These are phyloP conservation scores for Torymus tubicola DNA, from an alignment of 2,888 invertebrate genomes.

Conservation along the genomic window DNA sequence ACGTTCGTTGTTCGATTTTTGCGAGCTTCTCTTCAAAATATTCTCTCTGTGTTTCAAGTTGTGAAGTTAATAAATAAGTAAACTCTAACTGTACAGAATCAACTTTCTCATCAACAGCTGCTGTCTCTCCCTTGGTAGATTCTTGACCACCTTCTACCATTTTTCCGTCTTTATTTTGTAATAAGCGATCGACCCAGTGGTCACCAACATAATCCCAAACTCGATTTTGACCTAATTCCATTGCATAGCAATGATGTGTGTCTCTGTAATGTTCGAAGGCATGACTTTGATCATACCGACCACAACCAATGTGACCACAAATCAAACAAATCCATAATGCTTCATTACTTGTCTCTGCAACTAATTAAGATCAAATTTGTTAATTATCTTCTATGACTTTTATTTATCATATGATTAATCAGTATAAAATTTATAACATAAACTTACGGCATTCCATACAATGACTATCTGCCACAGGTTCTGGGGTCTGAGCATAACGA, in stretches of 20 bases:
- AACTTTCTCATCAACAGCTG: constrained; percentile 87
- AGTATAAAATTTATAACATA: constrained; percentile 17
- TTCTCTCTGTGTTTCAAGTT: constrained; percentile 94
- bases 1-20: constrained; percentile 74
- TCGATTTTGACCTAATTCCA: constrained; percentile 96
- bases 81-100: constrained; percentile 97
- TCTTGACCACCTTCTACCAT: constrained; percentile 85
- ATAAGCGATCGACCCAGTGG: constrained; percentile 95
- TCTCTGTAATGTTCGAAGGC: constrained; percentile 96
- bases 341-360: constrained; percentile 80
- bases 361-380: constrained; percentile 35
- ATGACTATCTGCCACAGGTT: constrained; percentile 83
- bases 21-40: constrained; percentile 91
- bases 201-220: constrained; percentile 99
- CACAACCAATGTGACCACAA: constrained; percentile 99
- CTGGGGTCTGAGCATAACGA: constrained; percentile 91
- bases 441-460: constrained; percentile 83
- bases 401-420: not conserved
- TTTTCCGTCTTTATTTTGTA: constrained; percentile 99
- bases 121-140: constrained; percentile 77
- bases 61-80: constrained; percentile 95
- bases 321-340: constrained; percentile 99
- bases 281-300: constrained; percentile 92
- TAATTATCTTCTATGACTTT: not conserved
- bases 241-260: constrained; percentile 97